These are phyloP conservation scores for Holacanthella duospinosa DNA, from an alignment of 2,888 invertebrate genomes.

Conservation along the genomic window DNA sequence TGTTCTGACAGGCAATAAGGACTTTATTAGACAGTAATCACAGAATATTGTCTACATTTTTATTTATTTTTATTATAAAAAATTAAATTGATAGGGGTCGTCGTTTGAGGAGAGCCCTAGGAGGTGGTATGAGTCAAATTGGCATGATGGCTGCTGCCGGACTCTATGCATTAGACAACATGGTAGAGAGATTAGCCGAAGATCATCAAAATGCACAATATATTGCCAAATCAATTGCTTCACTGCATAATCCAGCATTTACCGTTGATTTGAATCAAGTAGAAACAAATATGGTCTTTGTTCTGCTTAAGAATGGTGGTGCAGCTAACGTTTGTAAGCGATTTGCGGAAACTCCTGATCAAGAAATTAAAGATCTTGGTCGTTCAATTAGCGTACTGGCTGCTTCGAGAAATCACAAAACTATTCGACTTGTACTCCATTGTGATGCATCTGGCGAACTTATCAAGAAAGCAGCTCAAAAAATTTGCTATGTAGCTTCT, in stretches of 20 bases:
- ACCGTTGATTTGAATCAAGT: conserved; percentile 52
- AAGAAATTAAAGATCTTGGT: conserved; percentile 16
- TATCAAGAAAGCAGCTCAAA: conserved; percentile 56
- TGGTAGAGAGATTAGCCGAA: conserved; percentile 55
- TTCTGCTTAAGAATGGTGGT: conserved; percentile 49
- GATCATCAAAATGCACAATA: conserved; percentile 63
- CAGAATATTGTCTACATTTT: too few relatives aligned
- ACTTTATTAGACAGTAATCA: conserved; percentile 63
- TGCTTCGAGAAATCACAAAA: conserved; percentile 50
- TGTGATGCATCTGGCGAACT: conserved; percentile 59
- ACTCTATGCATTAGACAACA: conserved; percentile 62
- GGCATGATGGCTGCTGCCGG: conserved; percentile 87
- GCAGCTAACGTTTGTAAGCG: conserved; percentile 50
- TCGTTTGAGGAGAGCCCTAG: conserved; percentile 71
- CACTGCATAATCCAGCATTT: conserved; percentile 52
- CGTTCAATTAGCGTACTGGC: conserved; percentile 20
- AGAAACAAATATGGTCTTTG: conserved; percentile 65
- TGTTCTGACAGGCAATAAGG: conserved; percentile 61
- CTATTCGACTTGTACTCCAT: conserved; percentile 59
- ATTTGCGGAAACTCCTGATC: conserved; percentile 47
- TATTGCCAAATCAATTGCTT: conserved; percentile 53
- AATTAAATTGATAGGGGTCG: conserved; percentile 53
- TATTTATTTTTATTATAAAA: too few relatives aligned
- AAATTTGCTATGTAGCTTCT: conserved; percentile 52
- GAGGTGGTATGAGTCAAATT: conserved; percentile 87